phyloP scores from a whole-genome alignment of 2,888 invertebrate species.

The Malacosoma neustria region DNA sequence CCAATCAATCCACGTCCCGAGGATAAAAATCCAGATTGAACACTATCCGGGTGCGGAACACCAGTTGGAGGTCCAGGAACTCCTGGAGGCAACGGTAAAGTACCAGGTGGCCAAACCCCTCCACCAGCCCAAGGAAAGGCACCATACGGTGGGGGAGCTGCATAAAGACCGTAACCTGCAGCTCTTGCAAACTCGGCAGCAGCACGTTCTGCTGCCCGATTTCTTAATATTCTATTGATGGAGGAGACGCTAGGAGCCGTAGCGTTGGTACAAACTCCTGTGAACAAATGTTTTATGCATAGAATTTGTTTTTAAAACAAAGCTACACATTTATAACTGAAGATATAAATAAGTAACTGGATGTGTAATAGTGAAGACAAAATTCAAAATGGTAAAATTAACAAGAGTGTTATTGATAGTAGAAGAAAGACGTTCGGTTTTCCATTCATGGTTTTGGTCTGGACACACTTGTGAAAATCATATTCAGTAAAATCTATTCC shows the following conservation, averaged over 20 bases:
- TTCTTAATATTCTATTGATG: conserved; percentile 96
- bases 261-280: conserved; percentile 95
- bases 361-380: too few relatives aligned
- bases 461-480: too few relatives aligned
- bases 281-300: conserved; percentile 19
- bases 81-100: conserved; percentile 68
- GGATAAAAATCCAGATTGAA: conserved; percentile 63
- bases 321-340: too few relatives aligned
- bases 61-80: conserved; percentile 56
- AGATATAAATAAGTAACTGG: too few relatives aligned
- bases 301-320: too few relatives aligned
- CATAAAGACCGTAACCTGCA: conserved; percentile 91
- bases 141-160: conserved; percentile 82
- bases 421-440: too few relatives aligned
- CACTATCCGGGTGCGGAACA: conserved; percentile 57
- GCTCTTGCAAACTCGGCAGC: conserved; percentile 96
- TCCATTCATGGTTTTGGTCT: too few relatives aligned
- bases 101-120: conserved; percentile 75
- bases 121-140: conserved; percentile 72
- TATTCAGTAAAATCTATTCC: too few relatives aligned
- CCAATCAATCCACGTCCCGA: conserved; percentile 57
- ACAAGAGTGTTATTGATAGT: too few relatives aligned
- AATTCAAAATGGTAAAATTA: too few relatives aligned
- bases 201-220: conserved; percentile 96
- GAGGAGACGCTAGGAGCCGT: conserved; percentile 98